phyloP scores from a whole-genome alignment of 2,797 vertebrate species.

The Gobionotothen gibberifrons region DNA sequence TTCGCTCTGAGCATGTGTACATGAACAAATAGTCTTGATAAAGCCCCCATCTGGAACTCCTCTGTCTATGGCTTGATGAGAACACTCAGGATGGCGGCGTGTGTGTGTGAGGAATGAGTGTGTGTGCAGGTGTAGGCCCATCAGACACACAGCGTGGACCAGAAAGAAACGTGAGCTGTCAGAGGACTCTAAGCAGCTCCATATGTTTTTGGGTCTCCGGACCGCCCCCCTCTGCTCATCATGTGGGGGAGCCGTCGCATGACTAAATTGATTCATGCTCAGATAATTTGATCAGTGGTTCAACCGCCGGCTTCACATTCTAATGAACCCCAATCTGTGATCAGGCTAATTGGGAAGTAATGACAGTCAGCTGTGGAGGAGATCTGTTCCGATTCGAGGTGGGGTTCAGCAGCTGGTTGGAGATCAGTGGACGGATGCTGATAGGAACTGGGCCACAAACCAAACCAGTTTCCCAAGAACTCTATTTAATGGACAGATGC shows the following conservation, averaged over 20 bases:
- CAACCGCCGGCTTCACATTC: slow-evolving; percentile 14
- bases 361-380: slow-evolving; percentile 54
- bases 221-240: slow-evolving; percentile 13
- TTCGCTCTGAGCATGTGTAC: not conserved
- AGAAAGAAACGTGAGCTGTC: slow-evolving; percentile 30
- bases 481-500: slow-evolving; percentile 17
- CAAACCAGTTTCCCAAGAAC: slow-evolving; percentile 25
- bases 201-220: slow-evolving; percentile 40
- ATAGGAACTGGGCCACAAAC: slow-evolving; percentile 29
- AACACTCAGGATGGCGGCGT: not conserved
- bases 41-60: slow-evolving; percentile 36
- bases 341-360: slow-evolving; percentile 52
- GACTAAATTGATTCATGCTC: slow-evolving; percentile 22
- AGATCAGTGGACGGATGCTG: slow-evolving; percentile 5
- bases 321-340: slow-evolving; percentile 45
- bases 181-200: slow-evolving; percentile 46
- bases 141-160: not conserved
- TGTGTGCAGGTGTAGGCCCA: slow-evolving; percentile 23
- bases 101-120: not conserved
- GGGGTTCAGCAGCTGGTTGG: slow-evolving; percentile 21
- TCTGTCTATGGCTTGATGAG: slow-evolving; percentile 18
- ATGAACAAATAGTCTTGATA: slow-evolving; percentile 23
- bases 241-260: slow-evolving; percentile 31
- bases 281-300: slow-evolving; percentile 49
- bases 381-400: not conserved